phyloP scores from a whole-genome alignment of 2,797 vertebrate genomes.

The Helicolenus hilgendorfi region DNA sequence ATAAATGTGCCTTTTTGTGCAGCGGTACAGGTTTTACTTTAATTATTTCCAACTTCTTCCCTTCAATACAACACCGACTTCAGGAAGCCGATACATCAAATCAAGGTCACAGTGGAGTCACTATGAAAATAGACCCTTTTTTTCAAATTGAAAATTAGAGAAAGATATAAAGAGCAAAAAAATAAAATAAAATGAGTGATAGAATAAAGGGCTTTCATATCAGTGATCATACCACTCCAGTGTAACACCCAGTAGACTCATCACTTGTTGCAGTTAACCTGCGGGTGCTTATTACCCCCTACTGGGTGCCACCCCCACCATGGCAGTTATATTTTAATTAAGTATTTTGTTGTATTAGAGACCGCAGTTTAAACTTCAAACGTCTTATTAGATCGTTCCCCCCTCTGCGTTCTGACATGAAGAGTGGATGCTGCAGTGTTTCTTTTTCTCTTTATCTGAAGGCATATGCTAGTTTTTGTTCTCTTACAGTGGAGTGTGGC shows the following conservation, averaged over 20 bases:
- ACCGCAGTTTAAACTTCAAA: conserved; percentile 70
- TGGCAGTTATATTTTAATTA: conserved; percentile 68
- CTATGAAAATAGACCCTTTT: background rate
- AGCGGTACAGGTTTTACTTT: background rate
- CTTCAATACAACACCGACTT: background rate
- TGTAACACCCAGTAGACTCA: conserved; percentile 31
- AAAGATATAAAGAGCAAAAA: background rate
- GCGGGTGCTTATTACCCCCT: conserved; percentile 41
- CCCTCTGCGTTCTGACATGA: conserved; percentile 62
- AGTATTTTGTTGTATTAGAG: conserved; percentile 71
- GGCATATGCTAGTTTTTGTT: conserved; percentile 69
- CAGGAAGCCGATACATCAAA: conserved; percentile 5
- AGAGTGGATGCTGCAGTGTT: conserved; percentile 32
- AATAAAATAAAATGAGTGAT: background rate
- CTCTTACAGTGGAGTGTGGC: conserved; percentile 41
- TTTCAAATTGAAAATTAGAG: background rate
- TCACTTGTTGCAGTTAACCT: conserved; percentile 68
- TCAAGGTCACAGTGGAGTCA: conserved; percentile 2
- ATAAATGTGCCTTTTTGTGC: conserved; percentile 1
- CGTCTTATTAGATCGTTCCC: conserved; percentile 60
- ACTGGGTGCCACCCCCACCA: conserved; percentile 43
- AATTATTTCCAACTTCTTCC: background rate
- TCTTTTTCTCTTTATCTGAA: conserved; percentile 47
- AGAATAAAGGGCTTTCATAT: conserved; percentile 10
- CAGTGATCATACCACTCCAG: conserved; percentile 13